A percentile compares a stretch with the other conserved stretches of the same genome.
Conservation (phyloP, 2,113 vertebrate genomes). For the Asarcornis scutulata region DNA sequence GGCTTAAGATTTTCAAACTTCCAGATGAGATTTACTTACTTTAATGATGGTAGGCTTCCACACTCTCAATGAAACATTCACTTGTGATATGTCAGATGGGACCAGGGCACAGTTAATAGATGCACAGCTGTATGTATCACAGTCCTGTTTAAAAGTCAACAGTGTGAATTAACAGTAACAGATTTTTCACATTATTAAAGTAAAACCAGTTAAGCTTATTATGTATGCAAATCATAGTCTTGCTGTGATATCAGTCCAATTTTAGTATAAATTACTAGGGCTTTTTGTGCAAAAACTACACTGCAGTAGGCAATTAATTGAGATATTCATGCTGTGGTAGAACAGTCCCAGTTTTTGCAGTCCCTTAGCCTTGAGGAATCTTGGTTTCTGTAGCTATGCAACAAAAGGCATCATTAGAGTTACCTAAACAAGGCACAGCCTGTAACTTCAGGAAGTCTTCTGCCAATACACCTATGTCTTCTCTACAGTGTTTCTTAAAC, state of each 20-base stretch:
- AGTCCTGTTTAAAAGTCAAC: conserved; percentile 79
- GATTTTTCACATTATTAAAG: neutral
- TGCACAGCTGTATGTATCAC: conserved; percentile 73
- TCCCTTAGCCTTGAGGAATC: neutral
- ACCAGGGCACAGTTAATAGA: conserved; percentile 82
- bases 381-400: neutral
- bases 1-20: neutral
- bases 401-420: neutral
- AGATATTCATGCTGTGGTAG: neutral
- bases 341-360: neutral
- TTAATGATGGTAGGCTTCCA: conserved; percentile 94
- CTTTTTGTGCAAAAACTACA: neutral
- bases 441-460: neutral
- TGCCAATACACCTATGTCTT: neutral
- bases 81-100: conserved; percentile 76
- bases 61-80: conserved; percentile 88
- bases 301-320: neutral
- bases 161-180: neutral
- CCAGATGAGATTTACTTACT: conserved; percentile 69
- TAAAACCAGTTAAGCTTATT: neutral
- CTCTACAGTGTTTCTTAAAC: neutral
- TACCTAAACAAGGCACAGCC: neutral
- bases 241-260: neutral
- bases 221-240: neutral
- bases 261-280: neutral